Conservation (phyloP, 2,797 vertebrate species). For the Botia almorhae region DNA sequence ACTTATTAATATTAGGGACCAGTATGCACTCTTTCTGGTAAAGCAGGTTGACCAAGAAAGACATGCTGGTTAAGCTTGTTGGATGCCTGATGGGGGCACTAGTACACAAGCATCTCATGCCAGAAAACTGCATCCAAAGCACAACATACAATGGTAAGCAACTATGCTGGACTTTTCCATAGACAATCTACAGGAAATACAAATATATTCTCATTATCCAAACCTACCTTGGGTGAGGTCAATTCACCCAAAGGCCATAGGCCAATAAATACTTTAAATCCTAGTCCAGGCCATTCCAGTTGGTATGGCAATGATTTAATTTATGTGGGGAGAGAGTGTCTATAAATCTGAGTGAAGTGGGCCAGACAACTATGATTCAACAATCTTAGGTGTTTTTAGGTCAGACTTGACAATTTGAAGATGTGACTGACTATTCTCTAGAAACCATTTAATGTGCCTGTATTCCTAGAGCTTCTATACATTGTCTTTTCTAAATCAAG, state of each 20-base stretch:
- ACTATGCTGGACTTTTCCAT: background rate
- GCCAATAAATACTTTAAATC: no score
- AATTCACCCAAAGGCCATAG: no score
- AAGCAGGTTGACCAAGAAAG: background rate
- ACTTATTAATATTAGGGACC: background rate
- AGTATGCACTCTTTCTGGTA: background rate
- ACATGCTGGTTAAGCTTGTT: background rate
- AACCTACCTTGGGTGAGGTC: no score
- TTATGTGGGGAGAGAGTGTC: conserved; percentile 12
- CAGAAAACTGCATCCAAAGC: background rate
- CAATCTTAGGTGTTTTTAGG: no score
- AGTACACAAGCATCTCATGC: background rate
- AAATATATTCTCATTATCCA: no score
- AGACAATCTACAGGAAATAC: no score
- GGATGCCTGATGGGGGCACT: background rate
- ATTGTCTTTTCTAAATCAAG: conserved; percentile 10
- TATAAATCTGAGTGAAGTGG: conserved; percentile 35
- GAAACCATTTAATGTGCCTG: background rate
- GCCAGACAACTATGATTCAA: background rate
- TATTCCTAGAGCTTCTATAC: conserved; percentile 4
- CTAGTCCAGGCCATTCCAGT: no score
- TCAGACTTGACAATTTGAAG: background rate
- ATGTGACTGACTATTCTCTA: background rate
- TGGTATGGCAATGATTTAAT: no score
- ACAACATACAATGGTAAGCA: background rate